Percentiles rank a stretch among this genome's conserved stretches.
These are phyloP conservation scores for Fregata magnificens DNA, from an alignment of 2,113 vertebrate species.

Conservation along the genomic window DNA sequence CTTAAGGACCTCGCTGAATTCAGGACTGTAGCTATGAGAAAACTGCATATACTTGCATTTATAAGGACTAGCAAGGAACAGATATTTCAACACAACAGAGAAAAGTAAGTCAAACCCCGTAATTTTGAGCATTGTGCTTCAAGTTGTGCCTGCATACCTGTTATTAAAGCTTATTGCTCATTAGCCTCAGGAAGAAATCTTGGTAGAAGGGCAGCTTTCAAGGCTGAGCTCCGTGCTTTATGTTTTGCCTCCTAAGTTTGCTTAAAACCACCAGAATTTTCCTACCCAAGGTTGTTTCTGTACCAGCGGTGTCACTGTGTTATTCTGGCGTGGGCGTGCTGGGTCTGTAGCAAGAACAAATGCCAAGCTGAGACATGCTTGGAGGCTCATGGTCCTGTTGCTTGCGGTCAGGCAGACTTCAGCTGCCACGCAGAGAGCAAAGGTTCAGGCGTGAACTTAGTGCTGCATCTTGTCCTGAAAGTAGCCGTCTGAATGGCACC, in stretches of 20 bases:
- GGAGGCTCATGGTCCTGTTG: not conserved
- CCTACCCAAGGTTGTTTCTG: not conserved
- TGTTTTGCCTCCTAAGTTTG: not conserved
- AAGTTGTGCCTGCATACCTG: not conserved
- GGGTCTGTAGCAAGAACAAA: not conserved
- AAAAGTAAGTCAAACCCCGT: not conserved
- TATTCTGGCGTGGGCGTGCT: not conserved
- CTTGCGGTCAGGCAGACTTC: not conserved
- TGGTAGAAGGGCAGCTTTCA: not conserved
- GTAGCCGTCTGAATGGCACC: not conserved
- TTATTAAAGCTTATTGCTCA: not conserved
- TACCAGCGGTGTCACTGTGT: too few relatives aligned
- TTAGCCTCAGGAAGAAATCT: not conserved
- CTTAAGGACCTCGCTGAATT: not conserved
- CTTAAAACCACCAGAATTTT: not conserved
- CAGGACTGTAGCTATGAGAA: not conserved
- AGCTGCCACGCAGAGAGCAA: accelerated
- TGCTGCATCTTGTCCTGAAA: accelerated
- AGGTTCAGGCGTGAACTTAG: not conserved
- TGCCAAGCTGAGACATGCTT: not conserved
- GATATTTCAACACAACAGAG: not conserved
- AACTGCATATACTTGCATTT: not conserved
- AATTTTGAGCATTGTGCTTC: not conserved
- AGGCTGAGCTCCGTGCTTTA: not conserved
- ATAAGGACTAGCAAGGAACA: not conserved